phyloP scores from a whole-genome alignment of 2,888 invertebrate species.

The Cinara cedri region DNA sequence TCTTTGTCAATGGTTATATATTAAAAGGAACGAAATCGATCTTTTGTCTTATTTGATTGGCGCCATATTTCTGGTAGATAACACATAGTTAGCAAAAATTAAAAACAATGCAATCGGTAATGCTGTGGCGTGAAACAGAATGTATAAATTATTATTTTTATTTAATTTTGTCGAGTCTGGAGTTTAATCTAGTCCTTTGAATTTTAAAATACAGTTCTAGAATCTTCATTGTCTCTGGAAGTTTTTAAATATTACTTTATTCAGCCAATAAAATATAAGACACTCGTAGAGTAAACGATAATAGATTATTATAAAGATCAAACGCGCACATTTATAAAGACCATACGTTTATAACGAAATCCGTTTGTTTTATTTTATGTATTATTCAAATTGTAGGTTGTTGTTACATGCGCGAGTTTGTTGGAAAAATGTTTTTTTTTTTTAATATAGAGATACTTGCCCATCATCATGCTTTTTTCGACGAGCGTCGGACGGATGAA shows the following conservation, averaged over 20 bases:
- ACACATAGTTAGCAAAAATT: no score
- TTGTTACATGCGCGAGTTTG: background rate
- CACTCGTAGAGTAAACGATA: background rate
- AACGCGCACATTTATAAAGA: background rate
- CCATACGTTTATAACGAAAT: background rate
- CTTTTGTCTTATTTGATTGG: no score
- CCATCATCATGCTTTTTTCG: background rate
- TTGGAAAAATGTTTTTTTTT: background rate
- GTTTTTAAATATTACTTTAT: background rate
- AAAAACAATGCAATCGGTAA: no score
- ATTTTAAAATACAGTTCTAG: background rate
- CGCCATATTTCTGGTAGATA: no score
- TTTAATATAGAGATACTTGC: no score
- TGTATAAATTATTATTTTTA: no score
- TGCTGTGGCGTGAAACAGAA: no score
- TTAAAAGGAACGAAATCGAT: no score
- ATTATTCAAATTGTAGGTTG: background rate
- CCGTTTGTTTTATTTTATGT: constrained; percentile 26
- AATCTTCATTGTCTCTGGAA: background rate
- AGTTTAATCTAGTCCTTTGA: no score
- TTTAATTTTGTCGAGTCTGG: no score
- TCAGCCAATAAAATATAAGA: background rate
- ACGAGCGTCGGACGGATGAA: constrained; percentile 18
- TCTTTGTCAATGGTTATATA: no score
- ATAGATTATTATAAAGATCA: no score